Conservation (phyloP, 2,888 invertebrate genomes). For the Globia sparganii region DNA sequence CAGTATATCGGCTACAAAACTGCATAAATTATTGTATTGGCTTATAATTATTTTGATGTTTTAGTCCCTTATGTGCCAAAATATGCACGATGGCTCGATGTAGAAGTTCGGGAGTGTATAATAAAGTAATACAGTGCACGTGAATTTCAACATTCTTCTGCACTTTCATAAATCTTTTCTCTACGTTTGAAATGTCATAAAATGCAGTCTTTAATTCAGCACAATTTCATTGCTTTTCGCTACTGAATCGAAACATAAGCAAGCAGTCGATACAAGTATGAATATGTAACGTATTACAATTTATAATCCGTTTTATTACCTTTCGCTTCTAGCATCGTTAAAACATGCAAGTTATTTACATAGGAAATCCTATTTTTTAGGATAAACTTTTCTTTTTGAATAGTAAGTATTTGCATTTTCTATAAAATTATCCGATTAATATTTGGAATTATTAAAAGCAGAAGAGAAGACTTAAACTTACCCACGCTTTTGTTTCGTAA, state of each 20-base stretch:
- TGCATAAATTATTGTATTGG: neutral
- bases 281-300: slow-evolving; percentile 26
- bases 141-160: neutral
- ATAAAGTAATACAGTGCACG: neutral
- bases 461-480: neutral
- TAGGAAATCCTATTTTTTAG: slow-evolving; percentile 19
- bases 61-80: too few relatives aligned
- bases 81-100: too few relatives aligned
- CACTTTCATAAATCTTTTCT: neutral
- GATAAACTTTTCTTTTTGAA: slow-evolving; percentile 7
- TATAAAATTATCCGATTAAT: slow-evolving; percentile 1
- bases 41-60: neutral
- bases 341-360: slow-evolving; percentile 35
- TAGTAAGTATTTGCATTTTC: slow-evolving; percentile 29
- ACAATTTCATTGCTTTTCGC: slow-evolving; percentile 15
- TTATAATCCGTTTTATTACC: slow-evolving; percentile 32
- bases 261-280: slow-evolving; percentile 28
- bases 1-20: neutral
- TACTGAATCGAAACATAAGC: slow-evolving; percentile 25
- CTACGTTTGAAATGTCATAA: neutral
- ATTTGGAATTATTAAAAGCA: neutral
- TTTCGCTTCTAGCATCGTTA: slow-evolving; percentile 26
- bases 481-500: neutral
- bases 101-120: too few relatives aligned
- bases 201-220: slow-evolving; percentile 19